Evolutionary conservation across 2,888 invertebrate genomes (phyloP).

Genomic region (Rotaria macrura): DNA sequence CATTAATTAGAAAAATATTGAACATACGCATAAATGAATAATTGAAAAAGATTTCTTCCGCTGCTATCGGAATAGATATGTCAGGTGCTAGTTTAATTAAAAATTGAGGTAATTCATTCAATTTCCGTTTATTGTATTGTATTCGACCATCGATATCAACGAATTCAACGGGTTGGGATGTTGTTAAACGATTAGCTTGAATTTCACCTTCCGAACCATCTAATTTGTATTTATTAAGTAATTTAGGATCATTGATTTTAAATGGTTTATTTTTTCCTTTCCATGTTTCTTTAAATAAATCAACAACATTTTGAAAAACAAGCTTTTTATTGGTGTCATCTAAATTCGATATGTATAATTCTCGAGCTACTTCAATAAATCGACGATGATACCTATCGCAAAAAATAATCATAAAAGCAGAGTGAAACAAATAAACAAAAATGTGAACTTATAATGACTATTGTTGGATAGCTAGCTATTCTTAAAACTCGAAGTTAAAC

Average conservation of each 20-base stretch:
- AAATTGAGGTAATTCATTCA: constrained; percentile 26
- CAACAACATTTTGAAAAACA: constrained; percentile 24
- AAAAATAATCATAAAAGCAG: no score
- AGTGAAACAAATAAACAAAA: no score
- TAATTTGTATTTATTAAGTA: constrained; percentile 19
- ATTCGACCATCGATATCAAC: background rate
- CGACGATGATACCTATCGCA: constrained; percentile 26
- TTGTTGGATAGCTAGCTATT: no score
- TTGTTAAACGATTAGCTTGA: constrained; percentile 24
- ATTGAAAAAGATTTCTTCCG: constrained; percentile 23
- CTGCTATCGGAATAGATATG: constrained; percentile 10
- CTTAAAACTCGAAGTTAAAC: no score
- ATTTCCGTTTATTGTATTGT: constrained; percentile 27
- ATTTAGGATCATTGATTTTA: constrained; percentile 18
- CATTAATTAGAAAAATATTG: background rate
- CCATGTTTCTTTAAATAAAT: constrained; percentile 33
- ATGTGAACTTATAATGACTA: no score
- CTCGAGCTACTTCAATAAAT: constrained; percentile 25
- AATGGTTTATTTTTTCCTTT: constrained; percentile 31
- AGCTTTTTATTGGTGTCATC: background rate
- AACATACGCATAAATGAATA: constrained; percentile 29
- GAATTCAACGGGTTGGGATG: constrained; percentile 25
- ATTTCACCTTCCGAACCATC: background rate
- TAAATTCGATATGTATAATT: constrained; percentile 17
- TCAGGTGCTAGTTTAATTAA: constrained; percentile 14